Evolutionary conservation across 2,113 vertebrate genomes (phyloP), one percentile per base, ranked within the genome.

Genomic region (Leptocoma aspasia): DNA sequence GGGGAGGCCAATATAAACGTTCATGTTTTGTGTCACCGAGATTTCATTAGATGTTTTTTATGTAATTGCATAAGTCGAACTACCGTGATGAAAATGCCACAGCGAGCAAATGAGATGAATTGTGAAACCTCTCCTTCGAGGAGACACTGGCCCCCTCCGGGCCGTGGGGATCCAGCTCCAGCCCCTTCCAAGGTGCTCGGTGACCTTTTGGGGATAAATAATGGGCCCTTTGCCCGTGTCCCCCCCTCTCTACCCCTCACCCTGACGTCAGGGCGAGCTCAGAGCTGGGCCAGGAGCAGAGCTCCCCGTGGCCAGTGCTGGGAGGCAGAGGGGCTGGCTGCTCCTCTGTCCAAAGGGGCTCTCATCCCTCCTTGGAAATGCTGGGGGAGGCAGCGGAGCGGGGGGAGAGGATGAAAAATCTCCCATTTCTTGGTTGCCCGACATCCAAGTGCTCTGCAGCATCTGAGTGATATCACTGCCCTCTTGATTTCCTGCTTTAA

Each of bases 11-110:
- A 87, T 39, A 17, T 95, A 96, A 97, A 95, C 88, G 87, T 96
- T 96, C 96, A 96, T 97, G 97, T 96, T 97, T 97, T 95, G 95
- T 86, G 96, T 82, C 92, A 79, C 90, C 33, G 59, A 79, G 93
- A 92, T 86, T 95, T 92, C 92, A 87, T 68, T 92, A 79, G 95
- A 78, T 73, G 89, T 86, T 90, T 91, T 76, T 64, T 22, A 45
- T 82, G 91, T 95, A 90, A 95, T 95, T 94, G 91, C 93, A 88
- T 80, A 88, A 96, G 95, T 91, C 42, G 69, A 30, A 93, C 87
- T 89, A 91, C 97, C 7, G 94, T 84, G 94, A 63, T 89, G 96
- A 86, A 95, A 96, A 95, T 59, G 94, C 61, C 44, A 37, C 83
- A 73, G 96, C 3, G 30, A 50, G 39, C 72, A 28, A 91, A 77